phyloP scores from a whole-genome alignment of 2,888 invertebrate species.

The Apantesis nais region DNA sequence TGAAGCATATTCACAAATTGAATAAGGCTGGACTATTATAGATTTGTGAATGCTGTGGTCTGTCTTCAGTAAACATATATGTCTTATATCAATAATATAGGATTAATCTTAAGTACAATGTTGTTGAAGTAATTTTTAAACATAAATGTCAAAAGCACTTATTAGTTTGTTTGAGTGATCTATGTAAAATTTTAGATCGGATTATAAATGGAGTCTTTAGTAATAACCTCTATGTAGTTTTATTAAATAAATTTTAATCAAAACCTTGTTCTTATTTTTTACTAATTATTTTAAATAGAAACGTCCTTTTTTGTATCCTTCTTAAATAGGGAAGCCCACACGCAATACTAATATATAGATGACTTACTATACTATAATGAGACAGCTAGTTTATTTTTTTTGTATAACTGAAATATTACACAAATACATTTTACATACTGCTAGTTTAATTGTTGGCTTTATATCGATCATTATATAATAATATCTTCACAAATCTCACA shows the following conservation, averaged over 20 bases:
- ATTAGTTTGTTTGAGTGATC: conserved; percentile 75
- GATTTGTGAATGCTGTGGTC: conserved; percentile 42
- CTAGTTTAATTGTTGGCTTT: too few relatives aligned
- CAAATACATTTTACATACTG: too few relatives aligned
- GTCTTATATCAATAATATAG: conserved; percentile 71
- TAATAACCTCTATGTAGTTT: conserved; percentile 79
- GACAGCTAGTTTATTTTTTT: too few relatives aligned
- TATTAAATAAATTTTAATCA: conserved; percentile 81
- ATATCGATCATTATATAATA: too few relatives aligned
- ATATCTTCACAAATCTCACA: too few relatives aligned
- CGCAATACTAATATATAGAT: too few relatives aligned
- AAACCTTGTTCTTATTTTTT: conserved; percentile 52
- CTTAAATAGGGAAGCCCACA: too few relatives aligned
- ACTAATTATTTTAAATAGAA: conserved; percentile 21
- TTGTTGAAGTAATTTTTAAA: conserved; percentile 76
- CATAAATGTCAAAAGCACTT: conserved; percentile 72
- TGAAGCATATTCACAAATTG: conserved; percentile 35
- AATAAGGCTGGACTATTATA: conserved; percentile 37
- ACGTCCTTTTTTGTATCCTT: too few relatives aligned
- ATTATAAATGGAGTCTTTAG: conserved; percentile 72
- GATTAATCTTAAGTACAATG: conserved; percentile 82
- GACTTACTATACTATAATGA: too few relatives aligned
- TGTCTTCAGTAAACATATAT: conserved; percentile 44
- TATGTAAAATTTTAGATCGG: conserved; percentile 72
- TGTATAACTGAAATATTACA: too few relatives aligned